phyloP scores from a whole-genome alignment of 2,888 invertebrate species.

The Acrobeloides nanus region DNA sequence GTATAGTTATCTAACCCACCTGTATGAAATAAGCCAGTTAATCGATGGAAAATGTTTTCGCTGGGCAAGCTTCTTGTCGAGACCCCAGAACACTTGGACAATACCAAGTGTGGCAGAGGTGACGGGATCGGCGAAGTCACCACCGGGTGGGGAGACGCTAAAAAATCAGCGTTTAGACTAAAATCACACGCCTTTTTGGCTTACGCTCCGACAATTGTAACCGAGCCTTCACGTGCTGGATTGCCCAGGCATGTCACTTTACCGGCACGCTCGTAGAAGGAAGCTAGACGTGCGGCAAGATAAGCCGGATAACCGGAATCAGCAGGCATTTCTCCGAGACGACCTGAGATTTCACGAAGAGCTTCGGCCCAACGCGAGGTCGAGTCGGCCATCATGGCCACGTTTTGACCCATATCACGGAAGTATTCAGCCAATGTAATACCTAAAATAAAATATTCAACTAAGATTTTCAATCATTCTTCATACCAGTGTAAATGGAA shows the following conservation, averaged over 20 bases:
- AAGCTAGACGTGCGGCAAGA: constrained; percentile 82
- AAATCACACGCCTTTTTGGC: constrained; percentile 27
- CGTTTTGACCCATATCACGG: constrained; percentile 94
- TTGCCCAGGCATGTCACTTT: constrained; percentile 74
- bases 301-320: constrained; percentile 95
- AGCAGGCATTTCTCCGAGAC: constrained; percentile 99
- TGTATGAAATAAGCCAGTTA: constrained; percentile 97
- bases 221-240: constrained; percentile 94
- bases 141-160: constrained; percentile 87
- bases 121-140: constrained; percentile 99
- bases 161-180: constrained; percentile 6
- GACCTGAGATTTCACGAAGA: constrained; percentile 93
- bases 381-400: constrained; percentile 99
- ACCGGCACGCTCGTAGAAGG: constrained; percentile 98
- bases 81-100: constrained; percentile 65
- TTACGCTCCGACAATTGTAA: constrained; percentile 93
- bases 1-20: constrained; percentile 22
- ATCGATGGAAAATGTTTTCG: constrained; percentile 99
- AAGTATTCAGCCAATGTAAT: constrained; percentile 99
- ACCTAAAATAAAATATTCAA: constrained; percentile 59
- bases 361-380: constrained; percentile 99
- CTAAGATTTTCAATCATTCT: no score
- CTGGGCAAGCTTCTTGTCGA: constrained; percentile 61
- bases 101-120: constrained; percentile 94
- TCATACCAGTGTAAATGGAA: constrained; percentile 83